These are phyloP conservation scores for Cantharis nigra DNA, from an alignment of 2,888 invertebrate species.

Conservation along the genomic window DNA sequence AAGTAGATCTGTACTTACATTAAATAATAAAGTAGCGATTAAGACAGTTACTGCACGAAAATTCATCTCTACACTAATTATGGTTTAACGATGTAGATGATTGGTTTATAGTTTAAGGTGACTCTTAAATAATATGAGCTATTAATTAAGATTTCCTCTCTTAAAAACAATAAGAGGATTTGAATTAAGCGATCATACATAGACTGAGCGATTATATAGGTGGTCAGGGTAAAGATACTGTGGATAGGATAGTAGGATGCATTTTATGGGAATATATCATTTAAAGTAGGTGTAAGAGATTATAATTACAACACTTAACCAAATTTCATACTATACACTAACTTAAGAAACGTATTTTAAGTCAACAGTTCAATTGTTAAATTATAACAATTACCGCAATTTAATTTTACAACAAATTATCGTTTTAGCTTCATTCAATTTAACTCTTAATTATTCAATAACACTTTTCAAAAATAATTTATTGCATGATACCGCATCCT, in stretches of 20 bases:
- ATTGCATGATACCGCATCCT: not conserved
- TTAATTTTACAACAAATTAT: not conserved
- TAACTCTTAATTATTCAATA: not conserved
- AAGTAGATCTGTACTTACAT: not conserved
- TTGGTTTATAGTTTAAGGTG: not conserved
- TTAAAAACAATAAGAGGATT: slow-evolving; percentile 12
- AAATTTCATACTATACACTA: not conserved
- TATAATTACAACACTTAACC: not conserved
- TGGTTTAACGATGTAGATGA: not conserved
- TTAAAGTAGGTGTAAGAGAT: not conserved
- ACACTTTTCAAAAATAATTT: not conserved
- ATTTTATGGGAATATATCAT: not conserved
- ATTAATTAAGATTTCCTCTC: not conserved
- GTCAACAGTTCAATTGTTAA: not conserved
- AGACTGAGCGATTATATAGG: slow-evolving; percentile 1
- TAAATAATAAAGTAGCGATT: not conserved
- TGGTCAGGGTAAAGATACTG: not conserved
- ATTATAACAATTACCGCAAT: not conserved
- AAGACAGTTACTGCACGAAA: not conserved
- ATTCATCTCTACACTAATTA: not conserved
- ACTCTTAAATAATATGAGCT: not conserved
- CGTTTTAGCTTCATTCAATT: not conserved
- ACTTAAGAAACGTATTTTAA: not conserved
- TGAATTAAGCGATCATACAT: not conserved
- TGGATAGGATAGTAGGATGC: slow-evolving; percentile 7